A percentile compares a stretch with the other conserved stretches of the same genome.
These are phyloP conservation scores for Sander vitreus DNA, from an alignment of 2,113 vertebrate genomes.

Conservation along the genomic window DNA sequence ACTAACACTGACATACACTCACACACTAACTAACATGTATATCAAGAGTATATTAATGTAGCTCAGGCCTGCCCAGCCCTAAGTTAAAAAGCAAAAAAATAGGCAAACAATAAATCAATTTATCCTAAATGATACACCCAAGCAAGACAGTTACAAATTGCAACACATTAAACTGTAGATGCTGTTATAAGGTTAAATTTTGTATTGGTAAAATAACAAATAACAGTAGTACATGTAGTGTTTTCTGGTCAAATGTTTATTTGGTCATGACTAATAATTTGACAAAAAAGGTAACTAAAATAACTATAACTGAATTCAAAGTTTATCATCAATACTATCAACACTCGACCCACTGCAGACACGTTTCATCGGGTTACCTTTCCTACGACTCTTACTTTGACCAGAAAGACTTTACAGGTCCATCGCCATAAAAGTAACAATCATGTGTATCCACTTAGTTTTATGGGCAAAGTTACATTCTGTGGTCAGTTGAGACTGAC, in stretches of 20 bases:
- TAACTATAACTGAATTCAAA: background rate
- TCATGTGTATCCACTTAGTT: constrained; percentile 59
- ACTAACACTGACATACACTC: background rate
- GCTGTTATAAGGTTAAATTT: background rate
- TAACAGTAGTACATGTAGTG: background rate
- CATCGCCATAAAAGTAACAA: background rate
- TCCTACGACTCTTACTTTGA: background rate
- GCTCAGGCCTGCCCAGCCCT: background rate
- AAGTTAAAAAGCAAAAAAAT: background rate
- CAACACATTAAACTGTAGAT: background rate
- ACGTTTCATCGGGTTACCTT: background rate
- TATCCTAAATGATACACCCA: background rate
- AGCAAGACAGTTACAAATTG: background rate
- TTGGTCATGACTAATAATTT: background rate
- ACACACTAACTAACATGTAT: background rate
- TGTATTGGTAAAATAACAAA: no score
- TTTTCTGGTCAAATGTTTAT: background rate
- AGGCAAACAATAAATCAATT: background rate
- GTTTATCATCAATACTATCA: background rate
- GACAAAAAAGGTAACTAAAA: background rate
- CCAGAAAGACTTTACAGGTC: background rate
- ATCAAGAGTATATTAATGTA: background rate
- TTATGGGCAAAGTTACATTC: constrained; percentile 58
- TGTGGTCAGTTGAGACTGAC: constrained; percentile 53
- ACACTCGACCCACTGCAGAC: background rate